phyloP scores from a whole-genome alignment of 2,113 vertebrate genomes.

The Anhinga anhinga region DNA sequence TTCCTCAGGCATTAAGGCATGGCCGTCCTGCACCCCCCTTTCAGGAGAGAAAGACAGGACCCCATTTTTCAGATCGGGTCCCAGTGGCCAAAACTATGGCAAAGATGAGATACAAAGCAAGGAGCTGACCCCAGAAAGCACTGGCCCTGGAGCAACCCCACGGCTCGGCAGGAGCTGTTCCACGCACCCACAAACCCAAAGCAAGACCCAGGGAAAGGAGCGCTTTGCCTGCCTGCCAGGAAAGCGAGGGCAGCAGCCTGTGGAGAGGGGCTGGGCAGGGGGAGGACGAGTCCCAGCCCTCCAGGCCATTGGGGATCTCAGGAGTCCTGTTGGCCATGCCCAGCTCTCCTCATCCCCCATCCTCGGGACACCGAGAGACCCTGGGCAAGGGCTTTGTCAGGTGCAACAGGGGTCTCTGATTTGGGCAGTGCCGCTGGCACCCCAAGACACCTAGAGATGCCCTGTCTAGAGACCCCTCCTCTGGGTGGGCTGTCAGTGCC shows the following conservation, averaged over 20 bases:
- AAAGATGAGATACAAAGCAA: not conserved
- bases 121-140: not conserved
- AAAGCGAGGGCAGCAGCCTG: not conserved
- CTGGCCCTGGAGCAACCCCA: not conserved
- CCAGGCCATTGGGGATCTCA: not conserved
- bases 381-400: not conserved
- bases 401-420: not conserved
- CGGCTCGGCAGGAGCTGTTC: not conserved
- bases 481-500: not conserved
- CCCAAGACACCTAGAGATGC: not conserved
- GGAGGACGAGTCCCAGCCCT: not conserved
- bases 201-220: not conserved
- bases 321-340: not conserved
- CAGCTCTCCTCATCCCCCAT: not conserved
- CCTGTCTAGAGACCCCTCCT: not conserved
- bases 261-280: not conserved
- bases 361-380: not conserved
- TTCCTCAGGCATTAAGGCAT: not conserved
- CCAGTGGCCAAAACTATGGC: no score
- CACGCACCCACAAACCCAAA: not conserved
- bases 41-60: not conserved
- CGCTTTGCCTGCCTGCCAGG: not conserved
- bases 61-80: rapidly evolving
- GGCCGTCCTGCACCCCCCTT: no score
- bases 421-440: not conserved